Base-by-base conservation (phyloP, 2,113 vertebrate genomes). In the Carettochelys insculpta region DNA sequence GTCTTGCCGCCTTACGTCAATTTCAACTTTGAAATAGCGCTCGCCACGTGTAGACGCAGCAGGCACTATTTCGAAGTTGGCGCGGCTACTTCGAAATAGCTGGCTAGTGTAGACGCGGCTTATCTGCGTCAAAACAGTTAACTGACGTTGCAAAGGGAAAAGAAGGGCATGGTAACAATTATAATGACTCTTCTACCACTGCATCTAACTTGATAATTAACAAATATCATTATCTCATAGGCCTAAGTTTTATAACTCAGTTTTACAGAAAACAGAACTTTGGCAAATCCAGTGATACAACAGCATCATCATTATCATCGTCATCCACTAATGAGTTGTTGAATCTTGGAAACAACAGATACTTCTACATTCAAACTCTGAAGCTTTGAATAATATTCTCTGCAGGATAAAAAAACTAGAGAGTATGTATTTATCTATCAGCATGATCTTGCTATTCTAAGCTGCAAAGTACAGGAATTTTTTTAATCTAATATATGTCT, bases 391-490 rank as follows among this genome's bases (percentile, higher is more conserved):
- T 85, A n/a, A 50, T 31, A 41, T 12, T 71, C 8, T 71, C 53
- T 25, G 45, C 73, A 54, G 53, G 53, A 54, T 27, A 54, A 89
- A 78, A 68, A 50, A 78, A 52, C 8, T 20, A 11, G 12, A 43
- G 9, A 6, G 48, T 48, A 13, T 48, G 4, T 48, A 13, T 48
- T 48, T 48, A 14, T 10, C 14, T 83, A 24, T 8, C 31, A 50
- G 56, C 56, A 45, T 41, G 48, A 48, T 56, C 34, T 45, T 83
- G 9, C 8, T 54, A 24, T 83, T 94, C 73, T 77, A 25, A 82
- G 8, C 80, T 88, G 77, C 85, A 92, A 87, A 95, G 52, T 53
- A 76, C 47, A 88, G 76, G 65, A 90, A 82, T 25, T 47, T 58
- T 78, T 80, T 48, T 41, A 45, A 48, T 77, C 45, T 31, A 34